phyloP scores from a whole-genome alignment of 2,113 vertebrate species.

The Uropsilus gracilis region DNA sequence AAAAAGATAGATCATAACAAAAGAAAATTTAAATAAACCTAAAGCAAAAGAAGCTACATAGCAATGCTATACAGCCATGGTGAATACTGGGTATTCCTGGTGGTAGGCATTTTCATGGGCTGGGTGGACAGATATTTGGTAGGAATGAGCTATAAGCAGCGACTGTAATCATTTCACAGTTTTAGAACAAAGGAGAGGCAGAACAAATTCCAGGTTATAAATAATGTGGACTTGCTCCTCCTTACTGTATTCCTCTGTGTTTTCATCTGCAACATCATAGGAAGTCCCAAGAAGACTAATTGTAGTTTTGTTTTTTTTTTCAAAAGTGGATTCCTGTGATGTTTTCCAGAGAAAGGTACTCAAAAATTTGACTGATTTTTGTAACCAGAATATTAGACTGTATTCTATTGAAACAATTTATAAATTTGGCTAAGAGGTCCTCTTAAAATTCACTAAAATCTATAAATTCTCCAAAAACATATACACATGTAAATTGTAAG shows the following conservation, averaged over 20 bases:
- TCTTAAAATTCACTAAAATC: neutral
- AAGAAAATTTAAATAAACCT: neutral
- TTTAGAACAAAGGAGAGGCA: neutral
- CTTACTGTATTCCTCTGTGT: neutral
- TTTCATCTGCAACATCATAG: neutral
- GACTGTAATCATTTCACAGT: neutral
- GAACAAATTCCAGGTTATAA: neutral
- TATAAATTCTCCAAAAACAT: neutral
- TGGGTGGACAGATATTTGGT: neutral
- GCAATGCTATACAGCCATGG: neutral
- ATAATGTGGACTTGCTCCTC: neutral
- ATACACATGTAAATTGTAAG: neutral
- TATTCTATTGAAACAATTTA: neutral
- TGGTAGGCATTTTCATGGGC: neutral
- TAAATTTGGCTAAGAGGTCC: conserved; percentile 1
- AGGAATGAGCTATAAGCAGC: neutral
- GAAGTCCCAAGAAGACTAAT: neutral
- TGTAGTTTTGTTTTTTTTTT: too few species aligned
- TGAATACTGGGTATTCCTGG: neutral
- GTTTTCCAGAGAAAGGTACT: neutral
- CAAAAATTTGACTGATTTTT: conserved; percentile 2
- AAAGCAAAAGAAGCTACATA: neutral
- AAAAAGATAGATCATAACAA: neutral
- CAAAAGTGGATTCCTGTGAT: neutral
- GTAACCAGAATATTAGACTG: neutral